A percentile compares a stretch with the other conserved stretches of the same genome.
Conservation (phyloP, 2,113 vertebrate species). For the human region GRCh38 chr2:191576001-191576500, state of each 20-base stretch:
- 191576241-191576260: not conserved
- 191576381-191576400: not conserved
- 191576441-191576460: not conserved
- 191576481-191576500: not conserved
- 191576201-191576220: conserved; percentile 20
- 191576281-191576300: not conserved
- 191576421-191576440: not conserved
- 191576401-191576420: not conserved
- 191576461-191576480: not conserved
- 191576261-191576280: not conserved
- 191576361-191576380: not conserved
- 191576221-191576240: not conserved
- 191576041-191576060: not conserved
- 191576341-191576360: not conserved
- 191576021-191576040: not conserved
- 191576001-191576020: not conserved
- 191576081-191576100: conserved; percentile 40
- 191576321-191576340: conserved; percentile 14
- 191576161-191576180: conserved; percentile 43
- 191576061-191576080: not conserved
- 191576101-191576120: conserved; percentile 33
- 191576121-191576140: not conserved
- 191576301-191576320: not conserved
- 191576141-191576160: not conserved
- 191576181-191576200: conserved; percentile 45